Base-by-base conservation (phyloP, 2,797 vertebrate species). In the Eospalax fontanierii region DNA sequence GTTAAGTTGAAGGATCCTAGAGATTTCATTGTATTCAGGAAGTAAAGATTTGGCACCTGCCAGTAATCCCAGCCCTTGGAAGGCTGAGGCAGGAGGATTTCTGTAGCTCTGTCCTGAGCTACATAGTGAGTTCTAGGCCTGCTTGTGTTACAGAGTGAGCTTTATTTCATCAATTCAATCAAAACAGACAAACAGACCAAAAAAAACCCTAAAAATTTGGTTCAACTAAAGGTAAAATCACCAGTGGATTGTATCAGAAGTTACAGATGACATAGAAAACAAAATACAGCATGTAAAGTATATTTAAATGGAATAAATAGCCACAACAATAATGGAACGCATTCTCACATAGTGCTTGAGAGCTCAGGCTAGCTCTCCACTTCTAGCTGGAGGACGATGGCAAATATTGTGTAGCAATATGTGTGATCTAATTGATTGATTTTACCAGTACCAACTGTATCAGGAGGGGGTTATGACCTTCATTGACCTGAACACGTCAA, bases 341-440 rank as follows among this genome's bases (percentile, higher is more conserved):
- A 1, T 21, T 35, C 4, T 4, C 14, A 46, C 33, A 7, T 16
- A 54, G 65, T 46, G 43, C 15, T 38, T 30, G 0, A 8, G 43
- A 22, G n/a, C 57, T 65, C 43, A 16, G 0, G 26, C 30, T 8
- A 18, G 40, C 92, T 63, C 54, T 21, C 50, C 38, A 4, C 6
- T 43, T 57, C 75, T 15, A 35, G 59, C 18, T n/a, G 4, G 22
- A 6, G 59, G 28, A 2, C 19, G 4, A 6, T 9, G 22, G 22
- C 19, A 22, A 33, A 10, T 28, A 54, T 22, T 78, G 3, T 30
- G n/a, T n/a, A n/a, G n/a, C n/a, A n/a, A n/a, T n/a, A n/a, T n/a
- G n/a, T n/a, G n/a, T n/a, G n/a, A n/a, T n/a, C n/a, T n/a, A n/a
- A n/a, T n/a, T n/a, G n/a, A n/a, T n/a, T n/a, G n/a, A n/a, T 38